These are phyloP conservation scores for Ictalurus furcatus DNA, from an alignment of 2,113 vertebrate species.

Conservation along the genomic window DNA sequence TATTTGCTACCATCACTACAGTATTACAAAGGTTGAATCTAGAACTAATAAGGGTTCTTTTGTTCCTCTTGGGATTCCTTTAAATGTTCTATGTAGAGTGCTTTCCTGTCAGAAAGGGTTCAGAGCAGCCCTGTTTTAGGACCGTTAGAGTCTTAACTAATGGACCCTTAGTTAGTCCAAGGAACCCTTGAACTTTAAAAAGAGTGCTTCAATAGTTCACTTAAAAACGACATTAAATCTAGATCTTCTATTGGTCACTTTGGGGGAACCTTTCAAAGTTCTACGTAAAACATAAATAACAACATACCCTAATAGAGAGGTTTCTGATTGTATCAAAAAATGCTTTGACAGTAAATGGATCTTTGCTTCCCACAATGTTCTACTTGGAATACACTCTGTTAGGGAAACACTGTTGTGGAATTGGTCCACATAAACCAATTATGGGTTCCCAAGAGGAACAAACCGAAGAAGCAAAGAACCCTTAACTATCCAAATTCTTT, in stretches of 20 bases:
- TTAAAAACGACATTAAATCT: background rate
- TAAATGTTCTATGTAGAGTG: background rate
- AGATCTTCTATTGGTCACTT: background rate
- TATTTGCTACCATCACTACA: background rate
- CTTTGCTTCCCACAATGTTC: background rate
- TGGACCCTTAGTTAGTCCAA: background rate
- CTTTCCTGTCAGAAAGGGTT: background rate
- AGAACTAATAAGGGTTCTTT: background rate
- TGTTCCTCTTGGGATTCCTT: background rate
- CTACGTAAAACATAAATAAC: background rate
- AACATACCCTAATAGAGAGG: background rate
- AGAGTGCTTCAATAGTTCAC: background rate
- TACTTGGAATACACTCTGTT: background rate
- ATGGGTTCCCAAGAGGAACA: background rate
- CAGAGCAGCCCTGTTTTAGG: background rate
- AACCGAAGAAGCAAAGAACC: background rate
- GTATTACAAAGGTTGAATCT: background rate
- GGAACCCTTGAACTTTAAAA: background rate
- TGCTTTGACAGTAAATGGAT: background rate
- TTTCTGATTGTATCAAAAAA: background rate
- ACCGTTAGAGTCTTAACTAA: background rate
- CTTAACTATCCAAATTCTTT: background rate
- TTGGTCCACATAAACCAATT: background rate
- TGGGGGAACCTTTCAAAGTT: background rate
- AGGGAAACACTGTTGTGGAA: background rate